Evolutionary conservation across 2,113 vertebrate species (phyloP), one percentile per base, ranked within the genome.

Genomic region (Leptosomus discolor): DNA sequence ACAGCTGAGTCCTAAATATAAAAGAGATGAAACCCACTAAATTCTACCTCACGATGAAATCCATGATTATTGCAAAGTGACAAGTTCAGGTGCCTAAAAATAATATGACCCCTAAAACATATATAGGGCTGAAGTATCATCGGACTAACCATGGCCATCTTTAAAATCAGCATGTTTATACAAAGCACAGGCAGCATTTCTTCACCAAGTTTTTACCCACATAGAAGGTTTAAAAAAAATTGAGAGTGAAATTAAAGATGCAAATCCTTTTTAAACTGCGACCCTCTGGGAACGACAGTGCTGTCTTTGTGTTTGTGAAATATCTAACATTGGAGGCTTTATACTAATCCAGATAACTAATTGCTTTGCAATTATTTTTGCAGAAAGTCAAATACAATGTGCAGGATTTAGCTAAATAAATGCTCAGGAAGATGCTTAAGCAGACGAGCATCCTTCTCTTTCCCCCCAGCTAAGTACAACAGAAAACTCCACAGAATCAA

Each of bases 101-200:
- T 34, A 68, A 8, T 4, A 9, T 34, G 39, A 32, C 37, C 29
- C n/a, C 17, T 67, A 50, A n/a, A 60, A 58, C 39, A 15, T 32
- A 23, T 2, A 3, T 4, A 37, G 50, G 48, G 8, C 4, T 22
- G 11, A 5, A 22, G 73, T 3, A 9, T 13, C 30, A 9, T 1
- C 22, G 36, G 15, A 22, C 30, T 16, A 21, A 0, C 39, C 26
- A 15, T 0, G 2, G 6, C 13, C 70, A 13, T 19, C 50, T 23
- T 32, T 29, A 16, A 17, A 30, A 6, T 1, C 29, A 10, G 8
- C 1, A 3, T 1, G 1, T 30, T 34, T 5, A 14, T 5, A 6
- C 1, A 9, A 34, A 79, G 64, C 36, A 6, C 0, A 3, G 41
- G 22, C 50, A 76, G 7, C 21, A 5, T 12, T 36, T 8, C 57